Conservation (phyloP, 92 coral and sea anemone species). For the Phenganax stokvisi region DNA sequence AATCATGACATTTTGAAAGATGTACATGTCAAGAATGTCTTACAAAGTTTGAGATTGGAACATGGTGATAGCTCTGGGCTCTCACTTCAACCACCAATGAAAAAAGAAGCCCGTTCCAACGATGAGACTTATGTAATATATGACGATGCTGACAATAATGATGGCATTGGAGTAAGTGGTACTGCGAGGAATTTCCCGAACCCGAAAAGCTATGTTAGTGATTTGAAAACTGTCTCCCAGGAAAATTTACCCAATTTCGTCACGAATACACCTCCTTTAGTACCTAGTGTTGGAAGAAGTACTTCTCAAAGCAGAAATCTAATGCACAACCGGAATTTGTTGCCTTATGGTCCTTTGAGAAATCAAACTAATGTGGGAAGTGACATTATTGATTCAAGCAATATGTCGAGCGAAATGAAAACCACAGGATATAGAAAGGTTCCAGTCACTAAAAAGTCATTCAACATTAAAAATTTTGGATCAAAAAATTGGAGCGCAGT, state of each 20-base stretch:
- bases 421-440: too few species aligned
- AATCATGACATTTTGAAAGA: background rate
- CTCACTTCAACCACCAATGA: constrained; percentile 2
- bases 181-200: background rate
- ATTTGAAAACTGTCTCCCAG: background rate
- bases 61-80: background rate
- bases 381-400: background rate
- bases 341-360: background rate
- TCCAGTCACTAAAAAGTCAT: too few species aligned
- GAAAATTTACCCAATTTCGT: background rate
- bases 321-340: background rate
- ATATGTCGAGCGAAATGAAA: background rate
- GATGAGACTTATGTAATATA: constrained; percentile 13
- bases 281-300: background rate
- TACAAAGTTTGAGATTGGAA: background rate
- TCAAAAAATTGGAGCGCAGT: too few species aligned
- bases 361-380: background rate
- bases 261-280: too few species aligned
- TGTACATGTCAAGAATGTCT: background rate
- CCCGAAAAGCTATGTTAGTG: background rate
- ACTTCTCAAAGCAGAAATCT: background rate
- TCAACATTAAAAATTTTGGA: too few species aligned
- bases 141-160: constrained; percentile 1
- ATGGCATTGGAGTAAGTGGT: background rate
- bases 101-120: background rate